Percentiles rank a stretch among this genome's conserved stretches.
These are phyloP conservation scores for Promerops cafer DNA, from an alignment of 2,113 vertebrate genomes.

Conservation along the genomic window DNA sequence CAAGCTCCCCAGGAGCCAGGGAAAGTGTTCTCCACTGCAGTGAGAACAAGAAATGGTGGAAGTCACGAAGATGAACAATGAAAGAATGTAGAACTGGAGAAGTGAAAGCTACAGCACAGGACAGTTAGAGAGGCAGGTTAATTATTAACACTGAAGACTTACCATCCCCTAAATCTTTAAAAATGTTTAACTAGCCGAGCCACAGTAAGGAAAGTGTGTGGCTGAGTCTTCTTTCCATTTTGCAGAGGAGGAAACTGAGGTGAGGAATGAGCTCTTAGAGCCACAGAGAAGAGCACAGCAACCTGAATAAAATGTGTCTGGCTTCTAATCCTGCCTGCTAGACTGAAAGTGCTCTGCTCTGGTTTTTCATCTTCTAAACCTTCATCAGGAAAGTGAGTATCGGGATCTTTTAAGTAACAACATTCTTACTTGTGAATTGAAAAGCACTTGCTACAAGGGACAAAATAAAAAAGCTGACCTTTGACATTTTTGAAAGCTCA, in stretches of 20 bases:
- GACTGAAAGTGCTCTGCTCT: neutral
- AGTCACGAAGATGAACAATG: neutral
- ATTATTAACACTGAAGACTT: slow-evolving; percentile 24
- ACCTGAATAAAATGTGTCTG: neutral
- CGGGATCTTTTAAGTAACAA: neutral
- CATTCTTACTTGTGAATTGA: neutral
- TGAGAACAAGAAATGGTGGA: neutral
- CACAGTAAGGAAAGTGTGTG: neutral
- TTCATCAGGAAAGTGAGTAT: neutral
- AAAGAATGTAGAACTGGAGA: neutral
- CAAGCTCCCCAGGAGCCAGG: neutral
- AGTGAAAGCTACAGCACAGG: neutral
- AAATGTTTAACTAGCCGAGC: slow-evolving; percentile 50
- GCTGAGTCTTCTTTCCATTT: neutral
- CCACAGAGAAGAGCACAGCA: neutral
- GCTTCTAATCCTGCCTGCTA: neutral
- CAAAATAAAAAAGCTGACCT: neutral
- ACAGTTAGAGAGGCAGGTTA: neutral
- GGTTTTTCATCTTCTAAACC: neutral
- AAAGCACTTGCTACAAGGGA: neutral
- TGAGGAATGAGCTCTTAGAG: neutral
- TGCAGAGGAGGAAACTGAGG: neutral
- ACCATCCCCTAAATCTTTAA: neutral
- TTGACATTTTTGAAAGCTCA: slow-evolving; percentile 3
- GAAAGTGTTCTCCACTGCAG: neutral